Evolutionary conservation across 1,140 invertebrate species (phyloP), one percentile per base, ranked within the genome.

Genomic region (Patella vulgata): DNA sequence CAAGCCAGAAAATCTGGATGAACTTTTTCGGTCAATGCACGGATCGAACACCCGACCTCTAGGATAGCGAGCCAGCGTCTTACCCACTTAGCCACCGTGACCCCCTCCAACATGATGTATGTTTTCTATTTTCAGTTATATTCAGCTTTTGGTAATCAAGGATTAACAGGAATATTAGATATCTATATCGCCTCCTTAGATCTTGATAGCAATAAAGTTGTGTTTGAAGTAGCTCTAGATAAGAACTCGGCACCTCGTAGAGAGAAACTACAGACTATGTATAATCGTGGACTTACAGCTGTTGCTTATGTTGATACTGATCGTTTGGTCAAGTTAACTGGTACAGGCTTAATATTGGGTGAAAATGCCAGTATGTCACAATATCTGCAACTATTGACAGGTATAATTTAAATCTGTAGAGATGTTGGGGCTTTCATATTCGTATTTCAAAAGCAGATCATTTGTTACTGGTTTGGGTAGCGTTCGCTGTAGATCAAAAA

Each of bases 171-270:
- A 23, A 48, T 52, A 19, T 28, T 59, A 17, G 33, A 43, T 27
- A 48, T 59, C n/a, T 33, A 43, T 36, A 47, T 59, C 25, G 42
- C 36, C 4, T 52, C 36, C 3, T 5, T 59, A 33, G 40, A 46
- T 39, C 25, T 36, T 3, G 27, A 36, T 2, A 39, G 51, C 6
- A 43, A 47, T 30, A 46, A 12, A 14, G 42, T 56, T n/a, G 28
- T 25, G n/a, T 62, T 51, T 51, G 63, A 66, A 27, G 25, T 66
- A 27, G 63, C 43, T 5, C 51, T 66, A 36, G 40, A 47, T 21
- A 54, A 59, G n/a, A 21, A 42, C 25, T 48, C 43, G 33, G 53
- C 59, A 42, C 52, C 51, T n/a, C 12, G 59, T 17, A 50, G 53
- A 19, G 57, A 60, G 46, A 28, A 56, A 2, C 31, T 66, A 39